Conservation (phyloP, 2,797 vertebrate species). For the Falco cherrug region DNA sequence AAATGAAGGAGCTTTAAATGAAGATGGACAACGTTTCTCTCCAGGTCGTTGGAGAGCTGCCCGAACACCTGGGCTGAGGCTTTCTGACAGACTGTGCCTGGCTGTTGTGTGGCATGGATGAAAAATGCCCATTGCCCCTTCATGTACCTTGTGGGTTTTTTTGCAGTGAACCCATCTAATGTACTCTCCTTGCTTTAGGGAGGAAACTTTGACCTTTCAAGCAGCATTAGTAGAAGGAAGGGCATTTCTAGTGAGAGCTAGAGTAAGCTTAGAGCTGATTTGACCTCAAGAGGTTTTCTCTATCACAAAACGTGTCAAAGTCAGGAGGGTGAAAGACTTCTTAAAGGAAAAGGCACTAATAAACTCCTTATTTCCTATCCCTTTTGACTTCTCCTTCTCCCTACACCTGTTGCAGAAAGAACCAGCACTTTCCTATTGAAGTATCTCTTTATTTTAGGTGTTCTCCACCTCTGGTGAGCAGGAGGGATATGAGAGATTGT, state of each 20-base stretch:
- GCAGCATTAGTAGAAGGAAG: neutral
- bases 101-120: neutral
- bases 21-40: neutral
- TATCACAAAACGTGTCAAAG: neutral
- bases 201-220: neutral
- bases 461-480: neutral
- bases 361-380: neutral
- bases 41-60: neutral
- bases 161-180: neutral
- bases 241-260: neutral
- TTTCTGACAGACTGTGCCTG: rapidly evolving
- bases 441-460: neutral
- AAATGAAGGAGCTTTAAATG: neutral
- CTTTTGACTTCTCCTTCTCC: neutral
- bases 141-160: rapidly evolving
- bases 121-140: neutral
- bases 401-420: neutral
- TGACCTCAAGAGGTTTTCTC: neutral
- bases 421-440: neutral
- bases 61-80: neutral
- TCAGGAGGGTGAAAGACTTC: neutral
- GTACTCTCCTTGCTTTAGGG: neutral
- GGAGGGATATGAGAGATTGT: neutral
- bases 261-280: neutral
- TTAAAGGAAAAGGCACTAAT: neutral